Evolutionary conservation across 2,797 vertebrate genomes (phyloP).

Genomic region (Emydoidea blandingii): DNA sequence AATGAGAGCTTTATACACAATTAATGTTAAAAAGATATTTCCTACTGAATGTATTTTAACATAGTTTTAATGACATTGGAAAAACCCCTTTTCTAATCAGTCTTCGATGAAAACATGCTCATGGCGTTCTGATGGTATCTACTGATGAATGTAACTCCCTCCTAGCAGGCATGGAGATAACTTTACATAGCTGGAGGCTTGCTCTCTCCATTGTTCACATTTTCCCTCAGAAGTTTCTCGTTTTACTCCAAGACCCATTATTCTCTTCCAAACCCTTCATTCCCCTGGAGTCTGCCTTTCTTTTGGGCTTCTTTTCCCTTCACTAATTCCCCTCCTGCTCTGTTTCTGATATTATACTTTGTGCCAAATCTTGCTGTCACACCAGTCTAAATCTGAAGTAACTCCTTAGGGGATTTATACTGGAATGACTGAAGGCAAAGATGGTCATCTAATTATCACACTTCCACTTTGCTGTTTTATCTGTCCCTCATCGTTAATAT

Average conservation of each 20-base stretch:
- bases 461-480: background rate
- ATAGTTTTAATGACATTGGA: background rate
- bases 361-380: background rate
- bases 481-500: background rate
- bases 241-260: background rate
- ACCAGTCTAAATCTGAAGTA: background rate
- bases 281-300: background rate
- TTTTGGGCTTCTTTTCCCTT: background rate
- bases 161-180: accelerated
- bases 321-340: background rate
- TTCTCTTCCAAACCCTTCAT: background rate
- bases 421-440: slow-evolving; percentile 30
- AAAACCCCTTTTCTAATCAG: background rate
- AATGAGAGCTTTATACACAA: background rate
- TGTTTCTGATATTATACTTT: background rate
- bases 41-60: background rate
- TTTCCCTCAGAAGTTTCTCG: background rate
- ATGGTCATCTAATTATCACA: slow-evolving; percentile 46
- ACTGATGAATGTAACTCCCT: background rate
- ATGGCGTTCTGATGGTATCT: background rate
- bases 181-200: background rate
- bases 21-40: background rate
- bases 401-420: slow-evolving; percentile 37
- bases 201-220: background rate
- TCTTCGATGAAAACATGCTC: background rate